phyloP scores from a whole-genome alignment of 2,797 vertebrate species.

The Potorous gilbertii region DNA sequence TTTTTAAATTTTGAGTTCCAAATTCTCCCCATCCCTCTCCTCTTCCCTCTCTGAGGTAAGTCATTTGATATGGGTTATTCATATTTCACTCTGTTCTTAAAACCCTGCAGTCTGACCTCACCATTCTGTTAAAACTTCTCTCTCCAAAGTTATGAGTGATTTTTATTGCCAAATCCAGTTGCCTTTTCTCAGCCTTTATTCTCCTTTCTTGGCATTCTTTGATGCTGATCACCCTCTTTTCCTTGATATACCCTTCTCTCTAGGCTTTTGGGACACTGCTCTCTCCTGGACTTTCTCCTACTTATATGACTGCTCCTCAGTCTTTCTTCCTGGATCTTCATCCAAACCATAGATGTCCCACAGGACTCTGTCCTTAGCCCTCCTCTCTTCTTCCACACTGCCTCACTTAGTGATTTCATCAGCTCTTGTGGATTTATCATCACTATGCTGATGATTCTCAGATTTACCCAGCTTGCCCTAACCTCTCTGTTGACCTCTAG shows the following conservation, averaged over 20 bases:
- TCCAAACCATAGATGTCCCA: too few relatives aligned
- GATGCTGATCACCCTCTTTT: neutral
- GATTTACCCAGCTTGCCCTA: neutral
- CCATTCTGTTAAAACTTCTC: neutral
- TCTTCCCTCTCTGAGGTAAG: neutral
- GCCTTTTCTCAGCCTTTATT: neutral
- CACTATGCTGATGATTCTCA: neutral
- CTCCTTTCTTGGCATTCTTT: neutral
- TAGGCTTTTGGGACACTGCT: neutral
- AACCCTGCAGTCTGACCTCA: neutral
- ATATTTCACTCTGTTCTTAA: neutral
- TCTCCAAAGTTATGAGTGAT: neutral
- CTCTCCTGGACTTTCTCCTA: too few relatives aligned
- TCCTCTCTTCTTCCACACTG: too few relatives aligned
- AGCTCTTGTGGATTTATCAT: neutral
- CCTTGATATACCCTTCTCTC: neutral
- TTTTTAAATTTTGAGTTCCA: neutral
- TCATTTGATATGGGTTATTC: neutral
- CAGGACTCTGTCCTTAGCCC: too few relatives aligned
- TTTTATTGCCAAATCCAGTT: neutral
- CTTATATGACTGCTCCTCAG: neutral
- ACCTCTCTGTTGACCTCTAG: neutral
- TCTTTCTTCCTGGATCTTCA: too few relatives aligned
- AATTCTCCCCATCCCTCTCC: neutral
- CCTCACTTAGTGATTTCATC: neutral